Evolutionary conservation across 2,888 invertebrate genomes (phyloP), one percentile per base, ranked within the genome.

Genomic region (Seira sanloemensis): DNA sequence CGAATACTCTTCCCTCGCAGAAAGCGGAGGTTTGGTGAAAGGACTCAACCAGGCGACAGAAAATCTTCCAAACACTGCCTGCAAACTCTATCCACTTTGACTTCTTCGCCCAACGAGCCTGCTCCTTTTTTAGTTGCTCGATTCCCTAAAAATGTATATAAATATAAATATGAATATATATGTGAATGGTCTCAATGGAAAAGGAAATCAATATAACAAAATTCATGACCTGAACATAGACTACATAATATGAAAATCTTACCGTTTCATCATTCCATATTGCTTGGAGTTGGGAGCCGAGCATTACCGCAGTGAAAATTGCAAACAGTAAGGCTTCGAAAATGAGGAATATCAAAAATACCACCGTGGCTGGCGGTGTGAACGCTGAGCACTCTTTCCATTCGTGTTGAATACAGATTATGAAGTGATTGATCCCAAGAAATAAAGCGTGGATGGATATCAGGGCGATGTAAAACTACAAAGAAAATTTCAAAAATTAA

Each of bases 251-350:
- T 58, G 26, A 46, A 7, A 12, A 26, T 91, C 93, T 91, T 91
- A 96, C 97, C 90, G 99, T 99, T 93, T 99, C 98, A 92, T 99
- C 99, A 90, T 97, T 97, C 94, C 98, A 97, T 91, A 99, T 99
- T 25, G 99, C 98, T 91, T 97, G 97, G 62, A 99, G 92, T 91
- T 98, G 98, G 0, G 98, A 98, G 69, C 96, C 97, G 90, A 98
- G 94, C 99, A 99, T 99, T 62, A 99, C 97, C 25, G 96, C 95
- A 0, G 99, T 99, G 92, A 99, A 99, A 89, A 99, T 97, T 23
- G 98, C 97, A 92, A 99, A 99, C 69, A 99, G 93, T 54, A 99
- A 93, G 0, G 97, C 97, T 92, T 98, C 98, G 89, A 98, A 97
- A 76, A 97, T 95, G 46, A 98, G 93, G 91, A 98, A 97, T 79